These are phyloP conservation scores for Sebastes wilsoni DNA, from an alignment of 2,797 vertebrate species.

Conservation along the genomic window DNA sequence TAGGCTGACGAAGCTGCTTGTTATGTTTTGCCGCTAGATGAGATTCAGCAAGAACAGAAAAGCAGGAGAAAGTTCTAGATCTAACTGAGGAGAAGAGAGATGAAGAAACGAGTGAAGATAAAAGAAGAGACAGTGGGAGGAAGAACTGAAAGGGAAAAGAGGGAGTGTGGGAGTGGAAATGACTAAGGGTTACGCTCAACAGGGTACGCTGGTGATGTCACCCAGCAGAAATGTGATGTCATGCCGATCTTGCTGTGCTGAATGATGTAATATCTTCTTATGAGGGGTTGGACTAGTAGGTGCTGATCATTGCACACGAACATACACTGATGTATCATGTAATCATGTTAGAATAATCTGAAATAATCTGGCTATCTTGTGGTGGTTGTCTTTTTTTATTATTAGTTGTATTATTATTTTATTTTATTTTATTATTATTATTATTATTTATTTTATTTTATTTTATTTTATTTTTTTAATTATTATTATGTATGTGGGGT, in stretches of 20 bases:
- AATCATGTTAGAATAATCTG: neutral
- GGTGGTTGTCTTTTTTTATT: no score
- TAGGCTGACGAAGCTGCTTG: neutral
- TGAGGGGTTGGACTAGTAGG: neutral
- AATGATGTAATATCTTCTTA: constrained; percentile 15
- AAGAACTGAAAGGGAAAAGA: constrained; percentile 5
- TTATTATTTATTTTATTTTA: no score
- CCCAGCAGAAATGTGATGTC: constrained; percentile 42
- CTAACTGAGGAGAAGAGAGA: neutral
- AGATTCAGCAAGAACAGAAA: constrained; percentile 16
- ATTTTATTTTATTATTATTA: no score
- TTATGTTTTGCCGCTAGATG: constrained; percentile 9
- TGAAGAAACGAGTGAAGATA: neutral
- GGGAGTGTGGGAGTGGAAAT: constrained; percentile 34
- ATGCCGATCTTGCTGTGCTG: neutral
- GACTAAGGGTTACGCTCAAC: constrained; percentile 41
- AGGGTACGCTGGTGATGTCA: constrained; percentile 23
- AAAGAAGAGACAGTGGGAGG: constrained; percentile 3
- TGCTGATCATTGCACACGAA: neutral
- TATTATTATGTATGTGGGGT: no score
- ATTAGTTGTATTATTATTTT: no score
- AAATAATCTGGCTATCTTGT: no score
- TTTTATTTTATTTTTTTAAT: no score
- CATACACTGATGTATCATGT: neutral
- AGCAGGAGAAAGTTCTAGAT: constrained; percentile 55